Evolutionary conservation across 2,888 invertebrate genomes (phyloP), one percentile per base, ranked within the genome.

Genomic region (Pseudoips prasinana): DNA sequence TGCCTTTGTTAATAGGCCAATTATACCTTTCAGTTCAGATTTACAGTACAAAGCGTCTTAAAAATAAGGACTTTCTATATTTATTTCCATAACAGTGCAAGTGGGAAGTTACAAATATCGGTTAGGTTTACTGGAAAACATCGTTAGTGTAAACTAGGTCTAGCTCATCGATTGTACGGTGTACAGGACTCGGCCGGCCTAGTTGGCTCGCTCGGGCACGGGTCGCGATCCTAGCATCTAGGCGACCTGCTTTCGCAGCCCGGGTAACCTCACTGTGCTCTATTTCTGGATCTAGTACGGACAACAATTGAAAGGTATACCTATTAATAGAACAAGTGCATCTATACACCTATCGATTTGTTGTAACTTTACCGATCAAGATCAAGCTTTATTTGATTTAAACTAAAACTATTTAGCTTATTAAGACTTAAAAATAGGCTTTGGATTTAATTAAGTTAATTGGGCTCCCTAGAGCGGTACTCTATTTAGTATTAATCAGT

Each of bases 111-210:
- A 14, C 14, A 5, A 5, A 3, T 14, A 14, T 3, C 14, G 14
- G 5, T 14, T 14, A 2, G n/a, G 14, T 50, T 47, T 43, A 35
- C 33, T 37, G 35, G 42, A 32, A 39, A 31, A 41, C 29, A 26
- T 48, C 10, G 27, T 35, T 27, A 33, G 29, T 27, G 48, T 46
- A 48, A 68, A 69, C 45, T 63, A 54, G 66, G 64, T 67, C 56
- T 53, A 51, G 61, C 63, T 63, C 68, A 74, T 72, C 70, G 77
- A 73, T 75, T 73, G 71, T 63, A 58, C 75, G 79, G 82, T n/a
- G n/a, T 82, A 80, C 78, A 20, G 65, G 69, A 64, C 7, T 14
- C 58, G 57, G 63, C 62, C 73, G 83, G 71, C 85, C 84, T 69
- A 83, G 70, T 84, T 83, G 78, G 79, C 50, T 53, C 53, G 54